These are phyloP conservation scores for Cyphomyrmex costatus DNA, from an alignment of 1,140 invertebrate genomes.

Conservation along the genomic window DNA sequence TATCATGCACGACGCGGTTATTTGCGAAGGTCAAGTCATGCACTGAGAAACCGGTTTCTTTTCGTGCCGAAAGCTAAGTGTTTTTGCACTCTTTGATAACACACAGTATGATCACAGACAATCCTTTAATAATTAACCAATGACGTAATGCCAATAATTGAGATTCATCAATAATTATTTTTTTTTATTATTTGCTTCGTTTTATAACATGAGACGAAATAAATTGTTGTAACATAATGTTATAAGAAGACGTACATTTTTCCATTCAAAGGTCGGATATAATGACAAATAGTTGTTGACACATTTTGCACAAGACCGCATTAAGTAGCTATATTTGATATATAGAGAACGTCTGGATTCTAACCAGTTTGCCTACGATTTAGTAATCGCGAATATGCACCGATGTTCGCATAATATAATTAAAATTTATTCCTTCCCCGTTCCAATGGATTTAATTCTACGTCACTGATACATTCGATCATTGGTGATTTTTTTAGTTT, in stretches of 20 bases:
- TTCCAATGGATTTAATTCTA: not conserved
- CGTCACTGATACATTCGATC: not conserved
- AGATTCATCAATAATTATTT: not conserved
- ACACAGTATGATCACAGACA: not conserved
- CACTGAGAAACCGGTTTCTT: slow-evolving; percentile 1
- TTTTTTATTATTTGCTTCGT: not conserved
- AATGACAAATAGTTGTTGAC: not conserved
- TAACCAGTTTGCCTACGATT: slow-evolving; percentile 22
- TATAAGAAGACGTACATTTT: not conserved
- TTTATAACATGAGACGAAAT: not conserved
- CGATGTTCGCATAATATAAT: not conserved
- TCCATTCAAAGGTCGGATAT: not conserved
- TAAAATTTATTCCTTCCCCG: slow-evolving; percentile 1
- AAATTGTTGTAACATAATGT: not conserved
- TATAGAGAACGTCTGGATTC: not conserved
- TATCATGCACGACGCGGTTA: not conserved
- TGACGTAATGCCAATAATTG: not conserved
- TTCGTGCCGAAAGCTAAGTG: not conserved
- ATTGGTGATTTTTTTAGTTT: not conserved
- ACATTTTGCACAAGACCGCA: slow-evolving; percentile 3
- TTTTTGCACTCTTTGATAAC: not conserved
- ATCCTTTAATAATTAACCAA: not conserved
- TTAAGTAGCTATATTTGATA: not conserved
- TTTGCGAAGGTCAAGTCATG: not conserved
- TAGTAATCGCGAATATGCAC: slow-evolving; percentile 26